Evolutionary conservation across 1,140 invertebrate species (phyloP).

Genomic region (Zaprionus kolodkinae): DNA sequence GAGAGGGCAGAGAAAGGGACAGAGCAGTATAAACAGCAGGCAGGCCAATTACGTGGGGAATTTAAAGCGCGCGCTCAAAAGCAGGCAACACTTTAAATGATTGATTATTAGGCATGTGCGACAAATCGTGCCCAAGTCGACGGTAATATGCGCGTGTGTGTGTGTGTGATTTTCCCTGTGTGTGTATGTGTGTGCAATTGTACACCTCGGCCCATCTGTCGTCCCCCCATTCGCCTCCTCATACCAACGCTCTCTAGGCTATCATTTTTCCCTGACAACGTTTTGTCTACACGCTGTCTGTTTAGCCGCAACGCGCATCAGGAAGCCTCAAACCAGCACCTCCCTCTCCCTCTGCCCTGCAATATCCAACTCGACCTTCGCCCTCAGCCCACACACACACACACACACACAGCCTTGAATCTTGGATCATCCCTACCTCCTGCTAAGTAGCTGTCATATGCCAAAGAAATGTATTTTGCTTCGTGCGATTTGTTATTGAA

Average conservation of each 20-base stretch:
- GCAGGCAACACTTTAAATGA: constrained; percentile 52
- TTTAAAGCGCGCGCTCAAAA: constrained; percentile 49
- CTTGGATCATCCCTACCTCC: background rate
- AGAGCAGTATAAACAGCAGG: constrained; percentile 30
- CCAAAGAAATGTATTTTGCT: constrained; percentile 44
- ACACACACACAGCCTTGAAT: background rate
- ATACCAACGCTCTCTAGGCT: background rate
- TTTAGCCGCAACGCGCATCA: constrained; percentile 21
- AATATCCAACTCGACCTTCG: constrained; percentile 9
- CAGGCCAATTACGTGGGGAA: constrained; percentile 54
- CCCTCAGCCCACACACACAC: too few species aligned
- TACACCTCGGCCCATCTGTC: background rate
- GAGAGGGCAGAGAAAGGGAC: background rate
- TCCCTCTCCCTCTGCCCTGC: background rate
- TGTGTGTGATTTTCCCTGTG: constrained; percentile 4
- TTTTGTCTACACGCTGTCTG: constrained; percentile 45
- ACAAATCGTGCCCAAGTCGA: constrained; percentile 15
- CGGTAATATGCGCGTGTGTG: background rate
- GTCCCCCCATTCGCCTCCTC: background rate
- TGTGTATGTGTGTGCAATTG: constrained; percentile 23
- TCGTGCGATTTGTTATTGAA: constrained; percentile 69
- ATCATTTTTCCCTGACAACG: constrained; percentile 22
- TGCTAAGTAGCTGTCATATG: constrained; percentile 67
- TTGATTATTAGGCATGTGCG: constrained; percentile 48
- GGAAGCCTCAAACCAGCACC: background rate